phyloP scores from a whole-genome alignment of 2,113 vertebrate genomes.

The Clarias batrachus region DNA sequence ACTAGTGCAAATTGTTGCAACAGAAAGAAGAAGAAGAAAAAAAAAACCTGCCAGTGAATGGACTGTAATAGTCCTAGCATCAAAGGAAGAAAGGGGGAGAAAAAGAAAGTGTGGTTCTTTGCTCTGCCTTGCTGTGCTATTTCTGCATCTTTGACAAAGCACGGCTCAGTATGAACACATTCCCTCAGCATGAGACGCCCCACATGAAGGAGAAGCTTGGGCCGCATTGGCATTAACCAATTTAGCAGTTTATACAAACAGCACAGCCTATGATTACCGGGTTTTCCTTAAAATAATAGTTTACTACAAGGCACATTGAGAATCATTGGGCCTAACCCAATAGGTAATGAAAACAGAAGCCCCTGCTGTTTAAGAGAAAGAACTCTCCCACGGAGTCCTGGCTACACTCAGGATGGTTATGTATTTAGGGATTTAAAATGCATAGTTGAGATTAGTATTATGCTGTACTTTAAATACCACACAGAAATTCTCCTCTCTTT shows the following conservation, averaged over 20 bases:
- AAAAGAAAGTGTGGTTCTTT: conserved; percentile 56
- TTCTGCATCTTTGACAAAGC: conserved; percentile 68
- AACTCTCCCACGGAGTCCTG: conserved; percentile 30
- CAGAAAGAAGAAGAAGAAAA: not conserved
- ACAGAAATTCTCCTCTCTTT: not conserved
- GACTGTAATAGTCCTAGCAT: conserved; percentile 25
- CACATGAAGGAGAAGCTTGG: conserved; percentile 61
- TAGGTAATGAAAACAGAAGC: conserved; percentile 60
- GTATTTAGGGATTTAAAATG: conserved; percentile 17
- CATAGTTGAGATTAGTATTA: conserved; percentile 9
- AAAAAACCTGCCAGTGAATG: not conserved
- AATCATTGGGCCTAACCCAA: conserved; percentile 69
- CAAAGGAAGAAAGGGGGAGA: conserved; percentile 60
- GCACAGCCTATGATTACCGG: conserved; percentile 62
- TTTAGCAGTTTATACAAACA: conserved; percentile 70
- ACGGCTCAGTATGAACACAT: conserved; percentile 62
- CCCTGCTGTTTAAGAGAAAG: conserved; percentile 43
- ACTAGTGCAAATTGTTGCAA: not conserved
- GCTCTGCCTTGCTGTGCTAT: conserved; percentile 63
- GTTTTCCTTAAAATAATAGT: conserved; percentile 68
- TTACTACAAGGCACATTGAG: conserved; percentile 67
- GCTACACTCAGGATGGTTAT: not conserved
- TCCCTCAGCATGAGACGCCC: conserved; percentile 54
- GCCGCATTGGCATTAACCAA: conserved; percentile 67
- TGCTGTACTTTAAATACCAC: conserved; percentile 6